These are phyloP conservation scores for Lycophotia porphyrea DNA, from an alignment of 2,888 invertebrate genomes.

Conservation along the genomic window DNA sequence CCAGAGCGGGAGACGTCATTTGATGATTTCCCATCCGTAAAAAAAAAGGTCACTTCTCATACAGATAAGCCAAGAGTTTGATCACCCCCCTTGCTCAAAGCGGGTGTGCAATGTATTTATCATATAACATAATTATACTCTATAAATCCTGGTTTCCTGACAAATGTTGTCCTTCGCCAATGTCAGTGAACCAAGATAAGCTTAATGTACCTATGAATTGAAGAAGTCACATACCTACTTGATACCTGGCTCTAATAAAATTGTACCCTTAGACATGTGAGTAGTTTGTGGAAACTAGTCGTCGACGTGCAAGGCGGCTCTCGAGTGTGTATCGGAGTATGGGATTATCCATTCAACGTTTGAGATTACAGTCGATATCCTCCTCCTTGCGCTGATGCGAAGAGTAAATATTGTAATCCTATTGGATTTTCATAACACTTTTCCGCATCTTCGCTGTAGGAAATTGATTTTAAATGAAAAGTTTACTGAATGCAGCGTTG, in stretches of 20 bases:
- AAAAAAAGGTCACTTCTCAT: no score
- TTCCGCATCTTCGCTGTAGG: slow-evolving; percentile 24
- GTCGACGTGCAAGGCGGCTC: background rate
- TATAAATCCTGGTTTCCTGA: background rate
- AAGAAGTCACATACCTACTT: background rate
- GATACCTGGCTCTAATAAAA: background rate
- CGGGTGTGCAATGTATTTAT: background rate
- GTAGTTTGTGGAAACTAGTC: background rate
- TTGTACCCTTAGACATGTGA: background rate
- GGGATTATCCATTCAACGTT: slow-evolving; percentile 43
- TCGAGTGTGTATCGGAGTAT: background rate
- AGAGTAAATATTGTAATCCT: slow-evolving; percentile 52
- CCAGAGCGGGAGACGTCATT: no score
- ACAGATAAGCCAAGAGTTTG: no score
- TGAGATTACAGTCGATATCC: slow-evolving; percentile 39
- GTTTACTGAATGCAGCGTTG: slow-evolving; percentile 16
- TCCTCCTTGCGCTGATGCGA: background rate
- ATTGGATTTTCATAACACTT: slow-evolving; percentile 47
- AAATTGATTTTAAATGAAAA: slow-evolving; percentile 51
- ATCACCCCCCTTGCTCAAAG: background rate
- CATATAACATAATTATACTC: background rate
- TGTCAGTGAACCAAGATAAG: background rate
- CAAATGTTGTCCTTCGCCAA: background rate
- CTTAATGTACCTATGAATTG: background rate
- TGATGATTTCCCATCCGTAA: no score